A percentile compares a stretch with the other conserved stretches of the same genome.
These are phyloP conservation scores for Cygnus olor DNA, from an alignment of 2,797 vertebrate genomes.

Conservation along the genomic window DNA sequence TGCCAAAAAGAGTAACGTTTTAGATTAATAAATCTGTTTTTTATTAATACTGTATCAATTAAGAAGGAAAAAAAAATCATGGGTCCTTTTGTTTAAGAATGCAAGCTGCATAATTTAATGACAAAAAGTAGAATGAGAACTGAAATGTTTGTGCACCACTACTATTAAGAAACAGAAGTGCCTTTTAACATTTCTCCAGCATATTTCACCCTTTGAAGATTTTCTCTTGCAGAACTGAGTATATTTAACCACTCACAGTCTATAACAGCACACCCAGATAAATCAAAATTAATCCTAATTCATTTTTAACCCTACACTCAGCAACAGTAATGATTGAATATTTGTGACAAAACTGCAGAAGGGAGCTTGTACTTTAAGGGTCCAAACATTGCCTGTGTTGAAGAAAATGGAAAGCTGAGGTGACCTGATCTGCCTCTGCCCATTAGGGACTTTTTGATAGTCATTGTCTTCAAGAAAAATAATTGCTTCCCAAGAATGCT, in stretches of 20 bases:
- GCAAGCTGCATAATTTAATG: not conserved
- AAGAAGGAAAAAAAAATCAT: not conserved
- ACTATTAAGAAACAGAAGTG: constrained; percentile 2
- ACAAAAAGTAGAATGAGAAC: not conserved
- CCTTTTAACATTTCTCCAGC: constrained; percentile 12
- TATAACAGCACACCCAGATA: constrained; percentile 8
- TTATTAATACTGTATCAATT: constrained; percentile 7
- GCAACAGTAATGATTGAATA: constrained; percentile 43
- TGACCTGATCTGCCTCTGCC: constrained; percentile 76
- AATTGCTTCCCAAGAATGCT: constrained; percentile 80
- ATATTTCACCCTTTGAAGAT: not conserved
- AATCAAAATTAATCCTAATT: constrained; percentile 58
- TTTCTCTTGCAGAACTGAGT: constrained; percentile 19
- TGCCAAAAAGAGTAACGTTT: not conserved
- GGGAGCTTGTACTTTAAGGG: constrained; percentile 17
- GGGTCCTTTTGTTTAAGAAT: not conserved
- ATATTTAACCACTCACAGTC: constrained; percentile 33
- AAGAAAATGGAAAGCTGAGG: constrained; percentile 71
- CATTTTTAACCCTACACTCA: constrained; percentile 51
- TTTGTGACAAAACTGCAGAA: constrained; percentile 62
- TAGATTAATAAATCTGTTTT: constrained; percentile 33
- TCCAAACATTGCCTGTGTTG: constrained; percentile 40
- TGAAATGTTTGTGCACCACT: not conserved
- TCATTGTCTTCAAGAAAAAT: constrained; percentile 78
- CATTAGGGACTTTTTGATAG: constrained; percentile 73